A percentile compares a stretch with the other conserved stretches of the same genome.
Evolutionary conservation across 2,113 vertebrate species (phyloP).

Genomic region (Pluvianellus socialis): DNA sequence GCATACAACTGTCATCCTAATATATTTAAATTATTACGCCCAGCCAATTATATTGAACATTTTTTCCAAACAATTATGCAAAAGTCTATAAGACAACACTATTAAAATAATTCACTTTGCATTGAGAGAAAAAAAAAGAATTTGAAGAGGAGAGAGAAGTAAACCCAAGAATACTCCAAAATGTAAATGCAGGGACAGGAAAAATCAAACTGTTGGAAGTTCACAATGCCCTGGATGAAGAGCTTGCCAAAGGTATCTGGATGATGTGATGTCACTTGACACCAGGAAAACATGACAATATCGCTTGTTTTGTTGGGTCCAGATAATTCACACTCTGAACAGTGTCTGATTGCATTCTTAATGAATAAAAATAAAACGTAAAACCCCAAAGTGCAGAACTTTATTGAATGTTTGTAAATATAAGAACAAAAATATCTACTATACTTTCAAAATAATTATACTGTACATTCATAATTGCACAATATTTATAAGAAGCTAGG

Average conservation of each 20-base stretch:
- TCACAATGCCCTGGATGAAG: not conserved
- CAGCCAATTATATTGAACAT: not conserved
- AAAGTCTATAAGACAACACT: not conserved
- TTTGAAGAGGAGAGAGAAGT: not conserved
- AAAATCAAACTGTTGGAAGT: not conserved
- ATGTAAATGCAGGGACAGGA: not conserved
- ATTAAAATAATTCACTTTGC: not conserved
- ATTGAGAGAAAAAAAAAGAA: not conserved
- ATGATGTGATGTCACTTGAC: not conserved
- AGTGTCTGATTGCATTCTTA: not conserved
- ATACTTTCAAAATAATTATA: not conserved
- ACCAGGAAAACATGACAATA: not conserved
- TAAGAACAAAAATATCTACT: not conserved
- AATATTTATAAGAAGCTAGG: not conserved
- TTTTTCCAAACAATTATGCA: not conserved
- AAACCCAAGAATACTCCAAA: not conserved
- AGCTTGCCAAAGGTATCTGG: not conserved
- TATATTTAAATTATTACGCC: not conserved
- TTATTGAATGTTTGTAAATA: not conserved
- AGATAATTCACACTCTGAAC: not conserved
- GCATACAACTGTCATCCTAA: not conserved
- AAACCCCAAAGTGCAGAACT: not conserved
- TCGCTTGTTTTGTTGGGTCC: not conserved
- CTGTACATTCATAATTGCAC: not conserved
- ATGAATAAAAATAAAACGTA: not conserved